A percentile compares a stretch with the other conserved stretches of the same genome.
phyloP scores from a whole-genome alignment of 1,140 invertebrate genomes.

The Gryon sp. region DNA sequence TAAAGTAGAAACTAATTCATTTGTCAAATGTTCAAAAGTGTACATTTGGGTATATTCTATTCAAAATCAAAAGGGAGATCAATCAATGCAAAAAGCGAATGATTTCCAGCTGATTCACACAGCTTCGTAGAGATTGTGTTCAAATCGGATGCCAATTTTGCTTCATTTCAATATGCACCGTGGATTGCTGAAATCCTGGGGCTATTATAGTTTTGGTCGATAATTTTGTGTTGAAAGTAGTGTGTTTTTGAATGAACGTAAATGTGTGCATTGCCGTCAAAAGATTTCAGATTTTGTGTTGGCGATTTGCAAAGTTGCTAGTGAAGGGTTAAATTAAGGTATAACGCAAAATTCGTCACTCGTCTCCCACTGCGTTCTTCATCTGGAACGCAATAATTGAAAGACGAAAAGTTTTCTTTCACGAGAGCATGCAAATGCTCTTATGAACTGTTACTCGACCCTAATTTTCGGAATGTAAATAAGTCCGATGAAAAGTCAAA shows the following conservation, averaged over 20 bases:
- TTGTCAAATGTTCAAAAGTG: too few relatives aligned
- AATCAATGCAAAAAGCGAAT: conserved; percentile 46
- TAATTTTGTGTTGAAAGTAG: conserved; percentile 35
- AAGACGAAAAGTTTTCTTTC: conserved; percentile 47
- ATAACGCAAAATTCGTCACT: conserved; percentile 3
- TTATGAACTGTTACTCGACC: conserved; percentile 21
- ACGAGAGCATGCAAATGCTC: conserved; percentile 19
- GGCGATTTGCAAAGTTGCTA: too few relatives aligned
- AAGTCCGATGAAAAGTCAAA: conserved; percentile 37
- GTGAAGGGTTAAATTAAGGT: conserved; percentile 41
- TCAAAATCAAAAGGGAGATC: conserved; percentile 33
- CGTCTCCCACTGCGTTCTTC: too few relatives aligned
- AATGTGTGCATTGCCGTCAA: too few relatives aligned
- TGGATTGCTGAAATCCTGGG: conserved; percentile 41
- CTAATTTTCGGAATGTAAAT: conserved; percentile 42
- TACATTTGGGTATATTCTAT: conserved; percentile 30
- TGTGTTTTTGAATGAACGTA: conserved; percentile 40
- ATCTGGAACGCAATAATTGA: too few relatives aligned
- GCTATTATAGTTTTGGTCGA: conserved; percentile 41
- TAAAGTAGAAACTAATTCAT: conserved; percentile 7
- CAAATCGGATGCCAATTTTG: conserved; percentile 62
- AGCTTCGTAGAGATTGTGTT: conserved; percentile 46
- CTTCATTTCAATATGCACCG: conserved; percentile 49
- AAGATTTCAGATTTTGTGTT: too few relatives aligned
- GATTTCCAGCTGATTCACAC: conserved; percentile 52